Evolutionary conservation across 2,888 invertebrate species (phyloP).

Genomic region (Ennomos erosarius): DNA sequence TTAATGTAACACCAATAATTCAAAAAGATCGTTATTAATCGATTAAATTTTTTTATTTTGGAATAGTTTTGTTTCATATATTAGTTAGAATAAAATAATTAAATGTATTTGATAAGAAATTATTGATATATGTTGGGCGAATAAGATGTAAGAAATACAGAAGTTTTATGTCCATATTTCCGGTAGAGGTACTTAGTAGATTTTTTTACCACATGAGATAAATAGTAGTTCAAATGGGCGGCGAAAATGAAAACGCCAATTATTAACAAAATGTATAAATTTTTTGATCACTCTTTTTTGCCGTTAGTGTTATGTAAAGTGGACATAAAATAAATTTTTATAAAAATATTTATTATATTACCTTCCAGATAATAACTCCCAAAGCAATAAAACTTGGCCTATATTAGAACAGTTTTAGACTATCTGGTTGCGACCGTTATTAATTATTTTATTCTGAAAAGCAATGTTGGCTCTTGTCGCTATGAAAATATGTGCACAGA

Average conservation of each 20-base stretch:
- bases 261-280: constrained; percentile 2
- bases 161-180: constrained; percentile 56
- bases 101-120: constrained; percentile 57
- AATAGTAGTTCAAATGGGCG: background rate
- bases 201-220: constrained; percentile 15
- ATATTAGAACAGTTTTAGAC: constrained; percentile 22
- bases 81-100: constrained; percentile 67
- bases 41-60: constrained; percentile 43
- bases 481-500: background rate
- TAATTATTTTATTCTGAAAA: constrained; percentile 18
- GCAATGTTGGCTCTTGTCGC: constrained; percentile 22
- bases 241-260: background rate
- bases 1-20: constrained; percentile 47
- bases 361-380: constrained; percentile 15
- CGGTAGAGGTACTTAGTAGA: constrained; percentile 7
- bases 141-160: constrained; percentile 47
- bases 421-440: constrained; percentile 12
- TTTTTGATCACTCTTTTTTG: constrained; percentile 13
- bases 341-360: constrained; percentile 24
- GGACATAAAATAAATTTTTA: constrained; percentile 18
- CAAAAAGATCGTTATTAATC: constrained; percentile 37
- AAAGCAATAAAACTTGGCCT: constrained; percentile 29
- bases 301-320: constrained; percentile 22
- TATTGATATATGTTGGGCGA: constrained; percentile 66
- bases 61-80: constrained; percentile 46